Evolutionary conservation across 2,888 invertebrate genomes (phyloP).

Genomic region (Drosophila meridionalis): DNA sequence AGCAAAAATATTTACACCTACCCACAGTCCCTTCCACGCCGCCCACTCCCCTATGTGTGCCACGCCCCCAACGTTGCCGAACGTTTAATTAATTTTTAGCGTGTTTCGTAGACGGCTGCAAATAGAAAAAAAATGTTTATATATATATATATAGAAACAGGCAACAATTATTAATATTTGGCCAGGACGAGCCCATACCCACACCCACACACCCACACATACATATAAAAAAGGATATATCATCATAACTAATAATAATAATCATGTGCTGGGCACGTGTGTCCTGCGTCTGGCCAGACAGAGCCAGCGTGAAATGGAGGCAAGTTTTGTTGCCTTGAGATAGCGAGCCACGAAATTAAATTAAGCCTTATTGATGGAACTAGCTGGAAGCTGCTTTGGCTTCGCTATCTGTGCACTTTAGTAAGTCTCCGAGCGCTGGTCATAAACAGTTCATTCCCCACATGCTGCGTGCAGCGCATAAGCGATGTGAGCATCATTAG

Average conservation of each 20-base stretch:
- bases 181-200: slow-evolving; percentile 35
- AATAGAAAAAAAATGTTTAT: slow-evolving; percentile 48
- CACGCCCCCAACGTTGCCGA: slow-evolving; percentile 44
- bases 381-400: slow-evolving; percentile 24
- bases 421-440: slow-evolving; percentile 35
- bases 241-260: slow-evolving; percentile 79
- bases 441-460: slow-evolving; percentile 42
- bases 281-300: slow-evolving; percentile 14
- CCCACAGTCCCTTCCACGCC: background rate
- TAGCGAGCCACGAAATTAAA: slow-evolving; percentile 71
- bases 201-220: slow-evolving; percentile 19
- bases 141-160: slow-evolving; percentile 12
- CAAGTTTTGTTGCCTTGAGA: slow-evolving; percentile 56
- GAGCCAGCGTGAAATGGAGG: background rate
- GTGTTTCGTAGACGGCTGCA: slow-evolving; percentile 64
- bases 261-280: slow-evolving; percentile 68
- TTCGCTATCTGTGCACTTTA: slow-evolving; percentile 18
- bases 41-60: background rate
- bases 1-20: slow-evolving; percentile 66
- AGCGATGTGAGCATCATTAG: slow-evolving; percentile 67
- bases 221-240: slow-evolving; percentile 66
- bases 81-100: slow-evolving; percentile 81
- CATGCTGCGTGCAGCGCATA: slow-evolving; percentile 68
- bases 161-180: slow-evolving; percentile 80
- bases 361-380: slow-evolving; percentile 79